Conservation (phyloP, 1,140 invertebrate species). For the Calliphora vicina region DNA sequence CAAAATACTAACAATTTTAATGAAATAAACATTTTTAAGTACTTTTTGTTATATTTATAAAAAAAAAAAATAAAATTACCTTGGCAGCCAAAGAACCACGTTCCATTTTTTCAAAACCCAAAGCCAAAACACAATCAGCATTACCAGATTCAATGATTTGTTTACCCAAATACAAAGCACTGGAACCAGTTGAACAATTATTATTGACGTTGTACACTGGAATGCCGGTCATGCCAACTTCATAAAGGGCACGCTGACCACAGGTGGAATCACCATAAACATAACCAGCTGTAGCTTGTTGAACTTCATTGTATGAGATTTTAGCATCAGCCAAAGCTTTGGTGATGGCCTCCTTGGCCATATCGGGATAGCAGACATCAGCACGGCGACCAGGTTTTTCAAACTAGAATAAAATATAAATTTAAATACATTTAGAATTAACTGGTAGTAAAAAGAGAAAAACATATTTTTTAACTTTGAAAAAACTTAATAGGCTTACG, state of each 20-base stretch:
- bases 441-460: too few species aligned
- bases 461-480: too few species aligned
- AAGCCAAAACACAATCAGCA: conserved; percentile 86
- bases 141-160: conserved; percentile 88
- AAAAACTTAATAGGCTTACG: too few species aligned
- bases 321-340: conserved; percentile 89
- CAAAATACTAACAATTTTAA: conserved; percentile 71
- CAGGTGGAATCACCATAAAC: conserved; percentile 97
- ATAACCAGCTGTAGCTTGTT: conserved; percentile 93
- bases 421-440: too few species aligned
- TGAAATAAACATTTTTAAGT: not conserved
- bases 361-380: conserved; percentile 91
- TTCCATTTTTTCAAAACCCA: conserved; percentile 99
- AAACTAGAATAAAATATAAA: conserved; percentile 54
- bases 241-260: conserved; percentile 94
- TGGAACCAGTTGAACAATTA: conserved; percentile 96
- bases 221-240: conserved; percentile 95
- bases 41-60: not conserved
- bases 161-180: conserved; percentile 88
- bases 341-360: conserved; percentile 91
- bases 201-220: conserved; percentile 99
- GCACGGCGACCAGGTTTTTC: conserved; percentile 83
- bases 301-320: conserved; percentile 80
- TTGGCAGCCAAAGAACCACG: conserved; percentile 83
- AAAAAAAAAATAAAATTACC: conserved; percentile 62